A percentile compares a stretch with the other conserved stretches of the same genome.
Conservation (phyloP, 1,140 invertebrate genomes). For the Oncopodura yosiiana region DNA sequence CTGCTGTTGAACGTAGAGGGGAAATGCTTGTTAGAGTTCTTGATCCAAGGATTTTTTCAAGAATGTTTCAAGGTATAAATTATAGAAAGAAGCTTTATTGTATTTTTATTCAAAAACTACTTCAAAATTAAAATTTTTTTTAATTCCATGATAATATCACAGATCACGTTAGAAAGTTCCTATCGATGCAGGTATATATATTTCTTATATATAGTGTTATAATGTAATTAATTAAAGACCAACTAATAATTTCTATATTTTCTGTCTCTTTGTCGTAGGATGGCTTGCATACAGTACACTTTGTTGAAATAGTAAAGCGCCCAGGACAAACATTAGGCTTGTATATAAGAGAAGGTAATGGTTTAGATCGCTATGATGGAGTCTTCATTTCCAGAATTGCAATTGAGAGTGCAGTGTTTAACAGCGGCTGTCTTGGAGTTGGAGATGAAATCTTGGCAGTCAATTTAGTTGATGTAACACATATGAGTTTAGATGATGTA, state of each 20-base stretch:
- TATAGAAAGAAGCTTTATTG: too few relatives aligned
- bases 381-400: constrained; percentile 98
- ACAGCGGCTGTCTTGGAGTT: constrained; percentile 88
- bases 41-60: constrained; percentile 51
- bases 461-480: constrained; percentile 91
- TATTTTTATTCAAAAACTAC: too few relatives aligned
- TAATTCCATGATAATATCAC: too few relatives aligned
- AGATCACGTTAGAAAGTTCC: constrained; percentile 37
- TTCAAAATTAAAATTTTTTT: too few relatives aligned
- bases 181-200: constrained; percentile 37
- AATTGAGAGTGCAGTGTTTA: constrained; percentile 89
- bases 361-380: constrained; percentile 80
- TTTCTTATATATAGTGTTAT: background rate
- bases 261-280: constrained; percentile 50
- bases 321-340: constrained; percentile 96
- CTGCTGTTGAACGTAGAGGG: constrained; percentile 78
- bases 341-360: constrained; percentile 95
- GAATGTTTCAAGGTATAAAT: constrained; percentile 39
- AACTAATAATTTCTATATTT: too few relatives aligned
- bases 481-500: constrained; percentile 79
- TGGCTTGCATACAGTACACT: constrained; percentile 70
- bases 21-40: constrained; percentile 90
- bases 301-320: constrained; percentile 97
- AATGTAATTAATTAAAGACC: too few relatives aligned
- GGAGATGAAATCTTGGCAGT: constrained; percentile 98